phyloP scores from a whole-genome alignment of 2,888 invertebrate genomes.

The Prosapia bicincta region DNA sequence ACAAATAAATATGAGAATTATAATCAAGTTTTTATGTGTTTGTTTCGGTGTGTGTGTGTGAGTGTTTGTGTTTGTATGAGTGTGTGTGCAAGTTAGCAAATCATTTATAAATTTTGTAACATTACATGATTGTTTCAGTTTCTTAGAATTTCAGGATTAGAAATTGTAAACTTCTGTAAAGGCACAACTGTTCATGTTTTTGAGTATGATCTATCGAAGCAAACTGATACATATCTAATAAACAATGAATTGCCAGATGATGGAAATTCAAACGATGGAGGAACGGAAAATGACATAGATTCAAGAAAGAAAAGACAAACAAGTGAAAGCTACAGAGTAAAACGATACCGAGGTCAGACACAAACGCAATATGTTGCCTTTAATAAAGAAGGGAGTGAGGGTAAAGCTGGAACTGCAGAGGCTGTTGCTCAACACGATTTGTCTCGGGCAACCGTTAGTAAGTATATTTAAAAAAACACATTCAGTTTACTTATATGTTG shows the following conservation, averaged over 20 bases:
- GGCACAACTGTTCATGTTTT: slow-evolving; percentile 17
- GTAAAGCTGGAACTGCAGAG: slow-evolving; percentile 65
- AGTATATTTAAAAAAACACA: slow-evolving; percentile 46
- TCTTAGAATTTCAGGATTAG: slow-evolving; percentile 14
- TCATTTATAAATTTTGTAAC: too few species aligned
- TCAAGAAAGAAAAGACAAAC: slow-evolving; percentile 12
- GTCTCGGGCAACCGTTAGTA: slow-evolving; percentile 68
- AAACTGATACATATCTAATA: not conserved
- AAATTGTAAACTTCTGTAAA: slow-evolving; percentile 25
- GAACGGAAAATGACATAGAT: not conserved
- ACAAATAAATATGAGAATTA: too few species aligned
- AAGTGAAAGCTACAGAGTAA: not conserved
- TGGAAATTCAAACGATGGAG: not conserved
- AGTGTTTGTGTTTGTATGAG: too few species aligned
- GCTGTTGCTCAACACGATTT: slow-evolving; percentile 72
- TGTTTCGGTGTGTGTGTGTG: too few species aligned
- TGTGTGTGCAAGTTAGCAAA: too few species aligned
- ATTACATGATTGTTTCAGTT: slow-evolving; percentile 8
- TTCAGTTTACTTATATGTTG: not conserved
- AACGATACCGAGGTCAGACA: slow-evolving; percentile 63
- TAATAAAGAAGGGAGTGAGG: slow-evolving; percentile 52
- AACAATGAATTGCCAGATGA: slow-evolving; percentile 18
- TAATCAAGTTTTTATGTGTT: too few species aligned
- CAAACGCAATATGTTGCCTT: slow-evolving; percentile 79
- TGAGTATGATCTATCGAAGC: not conserved